Evolutionary conservation across 2,797 vertebrate genomes (phyloP).

Genomic region (Cephalopachus bancanus): DNA sequence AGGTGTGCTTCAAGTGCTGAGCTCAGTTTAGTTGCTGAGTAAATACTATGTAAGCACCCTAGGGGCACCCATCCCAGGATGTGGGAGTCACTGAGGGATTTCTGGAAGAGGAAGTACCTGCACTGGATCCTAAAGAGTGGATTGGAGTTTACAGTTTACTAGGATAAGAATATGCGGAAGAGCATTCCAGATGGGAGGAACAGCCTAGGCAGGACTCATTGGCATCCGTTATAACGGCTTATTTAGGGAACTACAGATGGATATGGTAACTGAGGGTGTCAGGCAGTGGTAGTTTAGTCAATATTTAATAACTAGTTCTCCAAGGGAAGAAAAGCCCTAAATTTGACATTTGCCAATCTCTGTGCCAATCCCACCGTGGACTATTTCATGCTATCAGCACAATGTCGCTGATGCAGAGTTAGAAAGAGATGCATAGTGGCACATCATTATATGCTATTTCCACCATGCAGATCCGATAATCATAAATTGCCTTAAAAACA

Average conservation of each 20-base stretch:
- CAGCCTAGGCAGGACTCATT: not conserved
- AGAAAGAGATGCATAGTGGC: too few relatives aligned
- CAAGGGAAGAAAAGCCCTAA: not conserved
- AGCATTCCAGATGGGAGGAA: not conserved
- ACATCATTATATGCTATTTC: too few relatives aligned
- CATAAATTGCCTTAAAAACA: not conserved
- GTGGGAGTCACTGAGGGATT: not conserved
- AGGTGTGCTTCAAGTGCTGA: not conserved
- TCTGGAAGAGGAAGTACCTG: not conserved
- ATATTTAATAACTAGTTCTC: not conserved
- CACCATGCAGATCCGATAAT: too few relatives aligned
- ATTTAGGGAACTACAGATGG: not conserved
- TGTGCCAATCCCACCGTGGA: too few relatives aligned
- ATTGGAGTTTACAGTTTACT: not conserved
- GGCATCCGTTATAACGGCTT: rapidly evolving
- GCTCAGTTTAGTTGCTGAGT: not conserved
- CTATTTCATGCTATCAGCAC: not conserved
- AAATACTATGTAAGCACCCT: not conserved
- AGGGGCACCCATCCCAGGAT: not conserved
- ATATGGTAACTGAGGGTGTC: not conserved
- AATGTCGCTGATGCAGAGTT: too few relatives aligned
- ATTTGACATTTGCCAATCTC: not conserved
- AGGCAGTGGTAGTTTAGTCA: not conserved
- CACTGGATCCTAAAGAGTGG: not conserved
- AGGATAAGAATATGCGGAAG: not conserved